Evolutionary conservation across 2,797 vertebrate genomes (phyloP).

Genomic region (Lepilemur ruficaudatus): DNA sequence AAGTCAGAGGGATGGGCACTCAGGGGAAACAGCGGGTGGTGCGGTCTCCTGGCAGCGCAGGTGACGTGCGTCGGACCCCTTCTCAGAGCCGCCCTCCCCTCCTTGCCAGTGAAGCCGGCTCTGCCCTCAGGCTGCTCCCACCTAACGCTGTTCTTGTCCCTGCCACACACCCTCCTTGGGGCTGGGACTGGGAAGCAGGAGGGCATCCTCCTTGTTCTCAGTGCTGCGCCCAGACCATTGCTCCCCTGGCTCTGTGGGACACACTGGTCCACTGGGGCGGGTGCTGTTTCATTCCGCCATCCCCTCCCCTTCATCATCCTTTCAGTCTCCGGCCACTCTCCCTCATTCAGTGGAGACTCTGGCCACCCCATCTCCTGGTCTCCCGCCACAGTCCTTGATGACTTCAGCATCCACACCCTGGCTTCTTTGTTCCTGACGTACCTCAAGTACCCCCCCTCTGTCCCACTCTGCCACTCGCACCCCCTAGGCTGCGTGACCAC

Average conservation of each 20-base stretch:
- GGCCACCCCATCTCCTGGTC: neutral
- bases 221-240: neutral
- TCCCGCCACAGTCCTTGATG: neutral
- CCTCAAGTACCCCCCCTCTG: neutral
- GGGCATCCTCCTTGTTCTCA: neutral
- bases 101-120: neutral
- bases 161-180: no score
- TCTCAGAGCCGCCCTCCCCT: neutral
- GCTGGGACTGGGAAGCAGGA: neutral
- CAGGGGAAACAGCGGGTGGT: neutral
- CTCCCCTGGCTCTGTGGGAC: neutral
- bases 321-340: neutral
- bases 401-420: neutral
- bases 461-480: neutral
- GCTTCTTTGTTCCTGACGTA: neutral
- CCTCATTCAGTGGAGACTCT: neutral
- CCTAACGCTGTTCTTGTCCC: rapidly evolving
- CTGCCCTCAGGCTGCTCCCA: neutral
- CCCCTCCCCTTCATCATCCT: neutral
- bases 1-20: neutral
- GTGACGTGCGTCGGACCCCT: neutral
- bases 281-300: neutral
- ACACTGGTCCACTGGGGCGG: neutral
- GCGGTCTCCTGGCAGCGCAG: neutral
- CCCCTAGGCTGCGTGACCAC: neutral